A percentile compares a stretch with the other conserved stretches of the same genome.
Evolutionary conservation across 2,888 invertebrate species (phyloP).

Genomic region (Epistrophe grossulariae): DNA sequence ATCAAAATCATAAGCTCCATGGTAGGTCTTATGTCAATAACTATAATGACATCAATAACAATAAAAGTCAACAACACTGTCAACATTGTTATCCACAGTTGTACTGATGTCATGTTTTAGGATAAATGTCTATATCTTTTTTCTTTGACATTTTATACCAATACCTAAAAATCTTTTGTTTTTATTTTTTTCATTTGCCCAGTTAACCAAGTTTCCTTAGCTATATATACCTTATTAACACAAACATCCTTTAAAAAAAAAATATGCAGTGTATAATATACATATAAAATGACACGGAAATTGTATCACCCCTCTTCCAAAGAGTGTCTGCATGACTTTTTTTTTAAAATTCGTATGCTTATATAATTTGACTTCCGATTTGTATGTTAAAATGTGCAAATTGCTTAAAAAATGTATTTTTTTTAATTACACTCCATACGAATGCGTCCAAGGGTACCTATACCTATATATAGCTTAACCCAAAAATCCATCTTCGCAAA

Average conservation of each 20-base stretch:
- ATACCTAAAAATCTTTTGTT: not conserved
- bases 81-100: not conserved
- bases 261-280: not conserved
- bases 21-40: not conserved
- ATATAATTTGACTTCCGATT: constrained; percentile 59
- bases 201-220: not conserved
- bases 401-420: constrained; percentile 51
- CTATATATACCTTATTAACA: not conserved
- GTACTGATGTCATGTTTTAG: not conserved
- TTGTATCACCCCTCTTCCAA: not conserved
- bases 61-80: not conserved
- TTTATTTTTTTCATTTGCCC: not conserved
- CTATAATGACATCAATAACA: not conserved
- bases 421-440: constrained; percentile 53
- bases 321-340: constrained; percentile 44
- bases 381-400: constrained; percentile 65
- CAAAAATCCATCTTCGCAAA: constrained; percentile 42
- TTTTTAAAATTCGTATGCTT: constrained; percentile 4
- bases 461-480: not conserved
- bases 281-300: constrained; percentile 32
- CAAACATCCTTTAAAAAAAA: constrained; percentile 15
- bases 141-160: not conserved
- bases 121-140: not conserved
- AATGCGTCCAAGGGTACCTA: not conserved
- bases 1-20: not conserved